phyloP scores from a whole-genome alignment of 2,797 vertebrate species.

The Sebastes aleutianus region DNA sequence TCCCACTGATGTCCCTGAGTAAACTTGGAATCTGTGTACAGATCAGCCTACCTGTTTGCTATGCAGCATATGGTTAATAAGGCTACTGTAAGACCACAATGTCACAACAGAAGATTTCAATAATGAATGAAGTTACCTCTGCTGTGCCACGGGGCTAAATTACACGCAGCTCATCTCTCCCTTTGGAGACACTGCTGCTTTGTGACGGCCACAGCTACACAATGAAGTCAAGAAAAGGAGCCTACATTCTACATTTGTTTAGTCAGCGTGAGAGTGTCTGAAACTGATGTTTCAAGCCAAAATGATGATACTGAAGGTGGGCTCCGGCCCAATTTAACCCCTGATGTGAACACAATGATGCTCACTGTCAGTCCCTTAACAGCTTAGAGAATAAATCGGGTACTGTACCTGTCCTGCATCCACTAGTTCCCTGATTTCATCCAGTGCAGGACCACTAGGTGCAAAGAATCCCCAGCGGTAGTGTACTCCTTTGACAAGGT shows the following conservation, averaged over 20 bases:
- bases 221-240: background rate
- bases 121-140: background rate
- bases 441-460: constrained; percentile 87
- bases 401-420: constrained; percentile 90
- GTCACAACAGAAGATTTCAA: background rate
- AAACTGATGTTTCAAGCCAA: background rate
- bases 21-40: background rate
- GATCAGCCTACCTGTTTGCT: background rate
- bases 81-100: background rate
- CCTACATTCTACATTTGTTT: background rate
- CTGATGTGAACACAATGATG: background rate
- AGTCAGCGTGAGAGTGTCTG: background rate
- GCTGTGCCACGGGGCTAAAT: background rate
- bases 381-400: background rate
- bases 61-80: background rate
- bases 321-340: no score
- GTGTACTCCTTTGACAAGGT: constrained; percentile 93
- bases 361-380: no score
- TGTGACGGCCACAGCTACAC: background rate
- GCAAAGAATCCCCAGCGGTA: constrained; percentile 98
- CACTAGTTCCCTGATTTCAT: constrained; percentile 89
- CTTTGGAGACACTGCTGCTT: background rate
- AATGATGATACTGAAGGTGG: background rate
- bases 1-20: background rate
- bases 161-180: background rate